phyloP scores from a whole-genome alignment of 1,140 invertebrate genomes.

The Trachymyrmex septentrionalis region DNA sequence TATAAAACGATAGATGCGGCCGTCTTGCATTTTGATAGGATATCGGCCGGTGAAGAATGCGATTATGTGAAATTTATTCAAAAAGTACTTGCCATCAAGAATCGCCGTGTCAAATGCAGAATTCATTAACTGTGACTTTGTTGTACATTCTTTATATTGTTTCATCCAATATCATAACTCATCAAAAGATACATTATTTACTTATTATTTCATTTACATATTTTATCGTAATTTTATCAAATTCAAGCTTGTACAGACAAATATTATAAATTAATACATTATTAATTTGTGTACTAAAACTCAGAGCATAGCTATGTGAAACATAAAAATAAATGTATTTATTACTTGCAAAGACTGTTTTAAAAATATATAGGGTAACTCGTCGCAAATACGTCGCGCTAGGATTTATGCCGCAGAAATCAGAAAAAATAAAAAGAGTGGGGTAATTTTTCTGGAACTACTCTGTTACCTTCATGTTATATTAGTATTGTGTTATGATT shows the following conservation, averaged over 20 bases:
- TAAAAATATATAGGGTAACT: neutral
- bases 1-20: constrained; percentile 66
- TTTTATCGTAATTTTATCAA: constrained; percentile 9
- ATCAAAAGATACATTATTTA: constrained; percentile 5
- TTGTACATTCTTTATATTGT: neutral
- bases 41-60: constrained; percentile 57
- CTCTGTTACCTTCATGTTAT: too few relatives aligned
- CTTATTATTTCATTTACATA: neutral
- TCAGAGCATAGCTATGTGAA: neutral
- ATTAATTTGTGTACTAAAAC: neutral
- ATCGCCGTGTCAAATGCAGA: constrained; percentile 19
- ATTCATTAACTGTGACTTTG: constrained; percentile 31
- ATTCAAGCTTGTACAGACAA: neutral
- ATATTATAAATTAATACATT: neutral
- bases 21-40: constrained; percentile 62
- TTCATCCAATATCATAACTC: neutral
- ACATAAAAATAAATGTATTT: neutral
- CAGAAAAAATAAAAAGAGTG: too few relatives aligned
- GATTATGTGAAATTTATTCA: constrained; percentile 63
- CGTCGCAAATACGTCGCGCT: too few relatives aligned
- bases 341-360: neutral
- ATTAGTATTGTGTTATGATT: too few relatives aligned
- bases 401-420: too few relatives aligned
- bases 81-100: constrained; percentile 21
- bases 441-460: too few relatives aligned